Conservation (phyloP, 2,888 invertebrate genomes). For the Cryptocheilus praepositus region DNA sequence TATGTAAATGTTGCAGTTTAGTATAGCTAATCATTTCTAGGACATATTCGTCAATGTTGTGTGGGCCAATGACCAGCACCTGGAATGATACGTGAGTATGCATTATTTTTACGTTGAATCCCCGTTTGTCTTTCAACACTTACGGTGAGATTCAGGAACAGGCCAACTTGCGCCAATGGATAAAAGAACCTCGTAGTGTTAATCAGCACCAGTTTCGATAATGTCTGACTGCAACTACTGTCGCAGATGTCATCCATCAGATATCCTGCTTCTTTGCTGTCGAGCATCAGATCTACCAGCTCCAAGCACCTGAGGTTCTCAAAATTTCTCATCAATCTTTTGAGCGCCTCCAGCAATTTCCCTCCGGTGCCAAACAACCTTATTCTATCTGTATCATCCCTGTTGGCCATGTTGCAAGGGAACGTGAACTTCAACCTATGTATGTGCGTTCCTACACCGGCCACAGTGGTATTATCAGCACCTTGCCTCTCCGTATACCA, state of each 20-base stretch:
- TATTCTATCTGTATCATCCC: constrained; percentile 79
- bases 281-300: constrained; percentile 85
- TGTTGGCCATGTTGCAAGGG: constrained; percentile 83
- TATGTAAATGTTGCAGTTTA: constrained; percentile 81
- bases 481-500: constrained; percentile 80
- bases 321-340: constrained; percentile 82
- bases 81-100: constrained; percentile 57
- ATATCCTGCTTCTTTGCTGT: constrained; percentile 82
- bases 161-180: constrained; percentile 84
- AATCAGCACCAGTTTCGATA: constrained; percentile 81
- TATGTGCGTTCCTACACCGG: constrained; percentile 78
- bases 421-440: constrained; percentile 82
- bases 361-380: constrained; percentile 88
- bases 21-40: constrained; percentile 82
- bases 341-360: constrained; percentile 80
- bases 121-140: constrained; percentile 33
- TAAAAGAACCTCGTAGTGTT: constrained; percentile 84
- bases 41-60: constrained; percentile 85
- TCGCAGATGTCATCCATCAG: constrained; percentile 84
- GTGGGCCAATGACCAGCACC: constrained; percentile 82
- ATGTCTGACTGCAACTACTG: constrained; percentile 79
- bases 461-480: constrained; percentile 61
- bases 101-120: background rate
- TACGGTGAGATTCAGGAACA: constrained; percentile 84
- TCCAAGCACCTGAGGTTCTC: constrained; percentile 80